These are phyloP conservation scores for Mactromeris polynyma DNA, from an alignment of 2,888 invertebrate species.

Conservation along the genomic window DNA sequence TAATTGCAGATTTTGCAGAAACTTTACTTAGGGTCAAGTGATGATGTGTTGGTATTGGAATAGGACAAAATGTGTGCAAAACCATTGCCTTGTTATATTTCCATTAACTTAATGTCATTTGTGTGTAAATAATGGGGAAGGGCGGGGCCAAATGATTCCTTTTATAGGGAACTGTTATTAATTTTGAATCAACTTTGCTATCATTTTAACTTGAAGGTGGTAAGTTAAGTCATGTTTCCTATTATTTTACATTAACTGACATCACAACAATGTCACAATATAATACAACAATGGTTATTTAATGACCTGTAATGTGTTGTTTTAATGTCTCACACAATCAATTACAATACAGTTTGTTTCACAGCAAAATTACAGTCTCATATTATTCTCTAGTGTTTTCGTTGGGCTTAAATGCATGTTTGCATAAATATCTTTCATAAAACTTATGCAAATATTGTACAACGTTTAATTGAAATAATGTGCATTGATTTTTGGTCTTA, in stretches of 20 bases:
- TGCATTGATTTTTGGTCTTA: constrained; percentile 17
- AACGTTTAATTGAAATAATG: background rate
- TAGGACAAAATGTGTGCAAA: too few relatives aligned
- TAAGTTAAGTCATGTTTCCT: background rate
- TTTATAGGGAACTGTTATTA: background rate
- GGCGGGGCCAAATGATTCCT: too few relatives aligned
- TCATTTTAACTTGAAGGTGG: background rate
- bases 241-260: background rate
- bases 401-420: constrained; percentile 21
- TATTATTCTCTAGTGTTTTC: constrained; percentile 4
- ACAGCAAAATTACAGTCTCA: constrained; percentile 11
- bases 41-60: too few relatives aligned
- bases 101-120: too few relatives aligned
- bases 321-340: background rate
- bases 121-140: too few relatives aligned
- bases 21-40: too few relatives aligned
- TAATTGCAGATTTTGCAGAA: too few relatives aligned
- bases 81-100: too few relatives aligned
- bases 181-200: background rate
- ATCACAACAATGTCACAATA: background rate
- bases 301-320: constrained; percentile 14
- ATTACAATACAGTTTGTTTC: constrained; percentile 13
- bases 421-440: constrained; percentile 9
- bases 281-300: background rate
- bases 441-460: constrained; percentile 20